These are phyloP conservation scores for Boulengeromyrus knoepffleri DNA, from an alignment of 2,113 vertebrate species.

Conservation along the genomic window DNA sequence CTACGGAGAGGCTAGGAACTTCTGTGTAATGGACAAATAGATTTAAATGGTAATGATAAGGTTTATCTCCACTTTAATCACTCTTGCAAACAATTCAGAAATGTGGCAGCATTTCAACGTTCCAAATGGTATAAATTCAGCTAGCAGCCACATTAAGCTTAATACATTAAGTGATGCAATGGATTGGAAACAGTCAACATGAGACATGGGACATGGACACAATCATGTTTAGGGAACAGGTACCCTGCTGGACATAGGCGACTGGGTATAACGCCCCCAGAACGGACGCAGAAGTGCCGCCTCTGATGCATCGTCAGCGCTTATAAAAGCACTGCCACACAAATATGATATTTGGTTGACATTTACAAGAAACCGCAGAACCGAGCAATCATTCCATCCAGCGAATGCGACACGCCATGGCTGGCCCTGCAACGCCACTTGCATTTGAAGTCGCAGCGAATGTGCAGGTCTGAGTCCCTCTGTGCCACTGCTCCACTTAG, in stretches of 20 bases:
- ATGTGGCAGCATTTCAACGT: neutral
- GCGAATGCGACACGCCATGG: neutral
- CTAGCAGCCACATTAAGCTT: neutral
- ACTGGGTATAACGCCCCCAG: neutral
- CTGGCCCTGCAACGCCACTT: no score
- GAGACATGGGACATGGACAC: neutral
- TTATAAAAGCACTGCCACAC: neutral
- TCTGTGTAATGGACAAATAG: neutral
- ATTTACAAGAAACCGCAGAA: constrained; percentile 7
- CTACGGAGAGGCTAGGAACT: neutral
- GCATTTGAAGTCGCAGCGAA: neutral
- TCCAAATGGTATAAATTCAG: neutral
- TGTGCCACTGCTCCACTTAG: neutral
- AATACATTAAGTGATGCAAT: neutral
- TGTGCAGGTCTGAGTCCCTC: neutral
- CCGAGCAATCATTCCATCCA: neutral
- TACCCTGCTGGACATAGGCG: neutral
- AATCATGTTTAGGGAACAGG: neutral
- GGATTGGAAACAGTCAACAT: neutral
- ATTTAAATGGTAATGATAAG: neutral
- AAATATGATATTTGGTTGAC: constrained; percentile 2
- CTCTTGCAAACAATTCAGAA: neutral
- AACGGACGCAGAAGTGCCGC: neutral
- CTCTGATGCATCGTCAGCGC: neutral
- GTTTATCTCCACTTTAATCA: neutral